phyloP scores from a whole-genome alignment of 2,888 invertebrate genomes.

The Thelaira solivaga region DNA sequence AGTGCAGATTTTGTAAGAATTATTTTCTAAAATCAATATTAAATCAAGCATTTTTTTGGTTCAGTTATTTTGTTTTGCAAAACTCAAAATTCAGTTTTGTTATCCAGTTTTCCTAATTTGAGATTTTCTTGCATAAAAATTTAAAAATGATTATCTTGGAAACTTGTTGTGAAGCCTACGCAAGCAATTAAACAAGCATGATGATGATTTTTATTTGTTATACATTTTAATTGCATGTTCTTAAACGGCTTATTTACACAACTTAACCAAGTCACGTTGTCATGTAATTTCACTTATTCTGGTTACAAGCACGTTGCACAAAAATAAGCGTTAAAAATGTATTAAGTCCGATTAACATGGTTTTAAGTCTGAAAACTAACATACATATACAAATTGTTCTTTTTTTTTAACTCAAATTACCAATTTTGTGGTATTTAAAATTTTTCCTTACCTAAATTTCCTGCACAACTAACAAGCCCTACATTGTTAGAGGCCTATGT shows the following conservation, averaged over 20 bases:
- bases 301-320: not conserved
- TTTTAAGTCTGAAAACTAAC: constrained; percentile 4
- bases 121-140: too few relatives aligned
- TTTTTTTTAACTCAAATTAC: constrained; percentile 2
- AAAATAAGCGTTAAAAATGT: constrained; percentile 1
- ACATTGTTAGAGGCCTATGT: not conserved
- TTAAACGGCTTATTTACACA: constrained; percentile 49
- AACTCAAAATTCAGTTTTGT: too few relatives aligned
- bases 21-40: too few relatives aligned
- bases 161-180: not conserved
- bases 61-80: too few relatives aligned
- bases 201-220: constrained; percentile 37
- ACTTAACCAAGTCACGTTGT: constrained; percentile 39
- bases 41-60: too few relatives aligned
- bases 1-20: too few relatives aligned
- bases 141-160: too few relatives aligned
- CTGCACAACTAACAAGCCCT: constrained; percentile 9
- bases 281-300: constrained; percentile 36
- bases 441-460: constrained; percentile 48
- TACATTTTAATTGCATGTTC: constrained; percentile 38
- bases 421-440: constrained; percentile 14
- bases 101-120: too few relatives aligned
- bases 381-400: not conserved
- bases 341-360: constrained; percentile 33
- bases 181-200: not conserved